These are phyloP conservation scores for Masnerella sp. DNA, from an alignment of 2,888 invertebrate genomes.

Conservation along the genomic window DNA sequence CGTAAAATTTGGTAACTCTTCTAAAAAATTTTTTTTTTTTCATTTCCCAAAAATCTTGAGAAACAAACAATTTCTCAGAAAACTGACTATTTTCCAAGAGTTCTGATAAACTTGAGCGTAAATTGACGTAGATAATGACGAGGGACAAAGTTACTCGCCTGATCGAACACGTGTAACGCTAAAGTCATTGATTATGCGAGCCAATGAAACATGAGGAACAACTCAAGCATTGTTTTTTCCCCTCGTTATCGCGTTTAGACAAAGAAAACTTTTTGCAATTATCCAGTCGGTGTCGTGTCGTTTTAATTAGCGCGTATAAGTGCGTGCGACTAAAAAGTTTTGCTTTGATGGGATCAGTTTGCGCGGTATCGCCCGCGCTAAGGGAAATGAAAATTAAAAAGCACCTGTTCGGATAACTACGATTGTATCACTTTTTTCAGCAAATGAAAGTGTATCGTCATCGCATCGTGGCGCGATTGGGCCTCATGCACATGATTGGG, in stretches of 20 bases:
- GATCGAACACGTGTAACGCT: conserved; percentile 30
- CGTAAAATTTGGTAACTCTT: no score
- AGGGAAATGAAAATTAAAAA: no score
- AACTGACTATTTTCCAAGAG: no score
- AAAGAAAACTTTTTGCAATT: conserved; percentile 17
- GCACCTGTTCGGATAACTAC: neutral
- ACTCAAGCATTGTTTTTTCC: conserved; percentile 46
- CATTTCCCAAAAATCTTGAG: no score
- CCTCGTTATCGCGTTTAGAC: conserved; percentile 33
- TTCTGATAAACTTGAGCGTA: no score
- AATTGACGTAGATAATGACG: no score
- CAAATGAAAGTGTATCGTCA: conserved; percentile 95
- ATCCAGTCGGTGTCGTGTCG: neutral
- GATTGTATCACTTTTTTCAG: conserved; percentile 71
- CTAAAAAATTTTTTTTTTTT: no score
- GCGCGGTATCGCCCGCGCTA: neutral
- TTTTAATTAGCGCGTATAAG: conserved; percentile 21
- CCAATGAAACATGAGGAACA: conserved; percentile 53
- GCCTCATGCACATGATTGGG: conserved; percentile 99
- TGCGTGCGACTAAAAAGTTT: neutral
- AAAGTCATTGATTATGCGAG: conserved; percentile 54
- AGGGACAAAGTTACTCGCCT: conserved; percentile 27
- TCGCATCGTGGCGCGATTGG: conserved; percentile 93
- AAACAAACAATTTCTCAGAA: no score
- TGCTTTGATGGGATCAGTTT: conserved; percentile 2